Evolutionary conservation across 2,888 invertebrate genomes (phyloP), one percentile per base, ranked within the genome.

Genomic region (Isoperla grammatica): DNA sequence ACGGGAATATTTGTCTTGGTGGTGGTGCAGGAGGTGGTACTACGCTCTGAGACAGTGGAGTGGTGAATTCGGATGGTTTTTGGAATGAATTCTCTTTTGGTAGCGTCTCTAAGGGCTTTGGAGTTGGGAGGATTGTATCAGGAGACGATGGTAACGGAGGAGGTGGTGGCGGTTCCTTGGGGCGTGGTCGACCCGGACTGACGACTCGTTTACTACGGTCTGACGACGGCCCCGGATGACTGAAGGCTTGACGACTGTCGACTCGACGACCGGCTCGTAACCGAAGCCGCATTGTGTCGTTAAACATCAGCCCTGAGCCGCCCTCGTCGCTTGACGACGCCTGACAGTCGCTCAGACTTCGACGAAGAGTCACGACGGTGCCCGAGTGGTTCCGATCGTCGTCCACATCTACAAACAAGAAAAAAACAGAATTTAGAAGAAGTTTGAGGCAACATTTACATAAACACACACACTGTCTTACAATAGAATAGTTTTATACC

Each of bases 241-340:
- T 74, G 72, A 87, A 86, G 63, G 83, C 79, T 73, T 82, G 81
- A 71, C 83, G 79, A 19, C 82, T 79, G 71, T 84, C 81, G 42
- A 79, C 78, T 71, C 83, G 35, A 4, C 72, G 66, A 9, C 65
- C 65, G 20, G 69, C 67, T 58, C 74, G 72, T 57, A 84, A 79
- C 66, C 90, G 81, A 67, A 92, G 77, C 20, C 91, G 87, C 87
- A 91, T 92, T 22, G 91, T 91, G 73, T 93, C 92, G 71, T 86
- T 79, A 72, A 88, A 89, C 62, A 86, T 78, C 70, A 69, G 75
- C 65, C 74, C 72, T 12, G 55, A 48, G 37, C 68, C 64, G n/a
- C 69, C 65, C 54, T 70, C 70, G 55, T 70, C 70, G 45, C 64
- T 68, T 13, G 71, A 68, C 12, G 56, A 50, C 40, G 50, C 23